Percentiles rank a stretch among this genome's conserved stretches.
Evolutionary conservation across 2,797 vertebrate genomes (phyloP).

Genomic region (Etheostoma nigrum): DNA sequence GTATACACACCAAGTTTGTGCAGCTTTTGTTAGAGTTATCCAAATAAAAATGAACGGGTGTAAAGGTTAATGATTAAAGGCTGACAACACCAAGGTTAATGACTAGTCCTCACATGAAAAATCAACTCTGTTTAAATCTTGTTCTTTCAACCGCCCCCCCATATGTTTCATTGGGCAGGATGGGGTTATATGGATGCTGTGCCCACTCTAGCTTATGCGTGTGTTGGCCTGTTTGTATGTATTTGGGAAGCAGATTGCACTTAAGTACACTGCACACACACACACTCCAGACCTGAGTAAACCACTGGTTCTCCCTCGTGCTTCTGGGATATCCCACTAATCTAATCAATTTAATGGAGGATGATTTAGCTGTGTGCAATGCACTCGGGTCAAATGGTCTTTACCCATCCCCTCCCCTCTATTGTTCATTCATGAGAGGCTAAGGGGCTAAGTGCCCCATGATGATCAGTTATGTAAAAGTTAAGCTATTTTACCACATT

Average conservation of each 20-base stretch:
- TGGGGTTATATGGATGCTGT: slow-evolving; percentile 43
- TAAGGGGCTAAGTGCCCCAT: background rate
- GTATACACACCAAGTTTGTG: slow-evolving; percentile 44
- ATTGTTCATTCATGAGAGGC: slow-evolving; percentile 41
- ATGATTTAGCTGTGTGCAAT: slow-evolving; percentile 41
- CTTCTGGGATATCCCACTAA: slow-evolving; percentile 58
- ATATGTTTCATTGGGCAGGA: slow-evolving; percentile 11
- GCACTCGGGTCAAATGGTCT: slow-evolving; percentile 39
- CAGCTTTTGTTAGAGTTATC: slow-evolving; percentile 38
- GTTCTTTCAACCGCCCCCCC: background rate
- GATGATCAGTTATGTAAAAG: slow-evolving; percentile 23
- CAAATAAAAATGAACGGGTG: slow-evolving; percentile 45
- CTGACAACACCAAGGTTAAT: slow-evolving; percentile 26
- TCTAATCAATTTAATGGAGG: slow-evolving; percentile 58
- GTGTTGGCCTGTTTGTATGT: slow-evolving; percentile 34
- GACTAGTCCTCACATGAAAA: slow-evolving; percentile 27
- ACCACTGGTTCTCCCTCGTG: slow-evolving; percentile 41
- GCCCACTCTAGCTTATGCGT: slow-evolving; percentile 2
- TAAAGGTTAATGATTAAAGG: slow-evolving; percentile 50
- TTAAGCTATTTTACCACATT: background rate
- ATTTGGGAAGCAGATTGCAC: slow-evolving; percentile 34
- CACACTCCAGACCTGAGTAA: slow-evolving; percentile 38
- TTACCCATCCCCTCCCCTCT: slow-evolving; percentile 10
- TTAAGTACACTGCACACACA: slow-evolving; percentile 41
- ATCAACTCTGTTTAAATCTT: slow-evolving; percentile 11